A percentile compares a stretch with the other conserved stretches of the same genome.
Conservation (phyloP, 2,113 vertebrate genomes). For the Leptocoma aspasia region DNA sequence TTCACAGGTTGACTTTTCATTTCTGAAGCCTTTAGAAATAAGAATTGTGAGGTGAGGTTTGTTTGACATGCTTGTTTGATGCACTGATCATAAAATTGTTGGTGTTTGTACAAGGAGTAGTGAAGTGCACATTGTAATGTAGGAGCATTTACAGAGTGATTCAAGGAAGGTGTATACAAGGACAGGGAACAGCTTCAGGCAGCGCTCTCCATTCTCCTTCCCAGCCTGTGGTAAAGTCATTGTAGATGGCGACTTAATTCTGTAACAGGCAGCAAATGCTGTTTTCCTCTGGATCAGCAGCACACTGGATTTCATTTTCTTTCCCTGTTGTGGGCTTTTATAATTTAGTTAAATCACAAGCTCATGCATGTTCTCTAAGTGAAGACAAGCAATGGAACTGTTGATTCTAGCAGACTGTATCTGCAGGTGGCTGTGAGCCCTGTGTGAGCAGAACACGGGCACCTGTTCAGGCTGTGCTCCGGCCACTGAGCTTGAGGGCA, state of each 20-base stretch:
- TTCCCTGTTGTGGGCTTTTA: neutral
- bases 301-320: neutral
- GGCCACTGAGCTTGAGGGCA: fast-evolving
- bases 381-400: neutral
- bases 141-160: neutral
- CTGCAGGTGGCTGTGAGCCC: neutral
- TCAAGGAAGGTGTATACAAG: neutral
- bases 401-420: fast-evolving
- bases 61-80: neutral
- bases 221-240: neutral
- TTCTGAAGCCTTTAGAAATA: neutral
- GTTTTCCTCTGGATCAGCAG: neutral
- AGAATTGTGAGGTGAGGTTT: neutral
- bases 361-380: neutral
- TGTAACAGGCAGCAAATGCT: neutral
- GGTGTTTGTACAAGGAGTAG: neutral
- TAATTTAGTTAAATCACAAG: neutral
- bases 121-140: neutral
- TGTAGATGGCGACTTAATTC: neutral
- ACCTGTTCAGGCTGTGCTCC: neutral
- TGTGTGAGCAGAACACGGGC: neutral
- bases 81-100: neutral
- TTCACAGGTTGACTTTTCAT: neutral
- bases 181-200: neutral
- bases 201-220: neutral